These are phyloP conservation scores for Tipula unca DNA, from an alignment of 2,888 invertebrate genomes.

Conservation along the genomic window DNA sequence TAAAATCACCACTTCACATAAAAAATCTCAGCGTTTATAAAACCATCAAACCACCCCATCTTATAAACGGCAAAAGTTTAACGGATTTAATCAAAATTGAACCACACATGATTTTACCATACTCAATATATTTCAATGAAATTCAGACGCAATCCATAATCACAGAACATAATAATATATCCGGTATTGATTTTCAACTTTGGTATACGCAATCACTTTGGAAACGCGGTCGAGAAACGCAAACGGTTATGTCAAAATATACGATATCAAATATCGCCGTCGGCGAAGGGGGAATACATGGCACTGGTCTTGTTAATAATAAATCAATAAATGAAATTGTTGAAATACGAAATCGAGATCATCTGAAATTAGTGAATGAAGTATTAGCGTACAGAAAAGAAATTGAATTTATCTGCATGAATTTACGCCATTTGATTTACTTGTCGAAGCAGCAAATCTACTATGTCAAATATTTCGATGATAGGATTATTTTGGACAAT, in stretches of 20 bases:
- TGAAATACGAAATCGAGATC: not conserved
- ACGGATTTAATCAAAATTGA: slow-evolving; percentile 39
- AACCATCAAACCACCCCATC: slow-evolving; percentile 31
- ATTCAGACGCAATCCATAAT: slow-evolving; percentile 30
- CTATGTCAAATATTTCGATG: slow-evolving; percentile 45
- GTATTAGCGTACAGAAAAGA: not conserved
- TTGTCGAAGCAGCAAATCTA: slow-evolving; percentile 39
- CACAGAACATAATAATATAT: slow-evolving; percentile 30
- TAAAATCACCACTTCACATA: slow-evolving; percentile 40
- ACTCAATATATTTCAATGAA: slow-evolving; percentile 1
- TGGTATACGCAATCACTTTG: slow-evolving; percentile 42
- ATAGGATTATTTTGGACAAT: slow-evolving; percentile 29
- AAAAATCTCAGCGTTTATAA: slow-evolving; percentile 36
- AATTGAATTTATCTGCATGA: not conserved
- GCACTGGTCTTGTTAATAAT: slow-evolving; percentile 34
- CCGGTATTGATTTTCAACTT: slow-evolving; percentile 40
- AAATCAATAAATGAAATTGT: slow-evolving; percentile 31
- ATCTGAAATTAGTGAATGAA: not conserved
- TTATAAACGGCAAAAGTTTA: slow-evolving; percentile 39
- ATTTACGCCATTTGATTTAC: not conserved
- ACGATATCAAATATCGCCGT: slow-evolving; percentile 39
- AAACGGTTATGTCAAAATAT: slow-evolving; percentile 45
- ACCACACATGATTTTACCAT: slow-evolving; percentile 28
- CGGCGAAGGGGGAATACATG: slow-evolving; percentile 32
- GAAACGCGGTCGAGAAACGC: slow-evolving; percentile 32